phyloP scores from a whole-genome alignment of 2,888 invertebrate species.

The Melinopterus prodromus region DNA sequence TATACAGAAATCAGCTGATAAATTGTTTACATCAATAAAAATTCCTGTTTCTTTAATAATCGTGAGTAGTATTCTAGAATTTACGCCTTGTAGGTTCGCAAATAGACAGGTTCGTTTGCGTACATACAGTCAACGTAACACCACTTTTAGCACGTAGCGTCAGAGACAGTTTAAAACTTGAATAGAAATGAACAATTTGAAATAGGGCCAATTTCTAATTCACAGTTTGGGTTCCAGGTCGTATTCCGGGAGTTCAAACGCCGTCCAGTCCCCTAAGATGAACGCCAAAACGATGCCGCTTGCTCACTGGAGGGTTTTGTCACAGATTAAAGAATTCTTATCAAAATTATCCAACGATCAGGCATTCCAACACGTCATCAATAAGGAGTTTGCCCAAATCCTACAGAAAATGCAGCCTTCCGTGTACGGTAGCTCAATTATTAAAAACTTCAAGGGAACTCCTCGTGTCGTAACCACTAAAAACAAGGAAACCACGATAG shows the following conservation, averaged over 20 bases:
- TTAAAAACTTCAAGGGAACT: conserved; percentile 51
- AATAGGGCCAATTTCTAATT: not conserved
- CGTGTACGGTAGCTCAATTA: conserved; percentile 53
- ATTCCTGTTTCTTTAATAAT: not conserved
- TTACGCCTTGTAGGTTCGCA: not conserved
- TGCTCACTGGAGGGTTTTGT: conserved; percentile 61
- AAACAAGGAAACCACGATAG: conserved; percentile 32
- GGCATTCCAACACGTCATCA: conserved; percentile 59
- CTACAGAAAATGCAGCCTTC: conserved; percentile 62
- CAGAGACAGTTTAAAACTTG: not conserved
- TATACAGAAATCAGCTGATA: conserved; percentile 22
- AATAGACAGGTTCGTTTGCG: not conserved
- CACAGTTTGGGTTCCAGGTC: conserved; percentile 33
- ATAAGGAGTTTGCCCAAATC: conserved; percentile 63
- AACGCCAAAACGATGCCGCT: conserved; percentile 50
- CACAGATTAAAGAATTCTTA: conserved; percentile 61
- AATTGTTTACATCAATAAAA: conserved; percentile 13
- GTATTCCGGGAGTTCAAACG: conserved; percentile 43
- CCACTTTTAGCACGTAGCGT: not conserved
- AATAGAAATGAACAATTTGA: not conserved
- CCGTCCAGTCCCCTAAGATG: conserved; percentile 53
- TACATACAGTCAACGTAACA: not conserved
- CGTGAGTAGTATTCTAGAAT: not conserved
- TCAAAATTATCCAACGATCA: conserved; percentile 60
- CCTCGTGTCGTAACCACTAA: conserved; percentile 16